Evolutionary conservation across 2,797 vertebrate species (phyloP).

Genomic region (Microctenopoma steveboyesi): DNA sequence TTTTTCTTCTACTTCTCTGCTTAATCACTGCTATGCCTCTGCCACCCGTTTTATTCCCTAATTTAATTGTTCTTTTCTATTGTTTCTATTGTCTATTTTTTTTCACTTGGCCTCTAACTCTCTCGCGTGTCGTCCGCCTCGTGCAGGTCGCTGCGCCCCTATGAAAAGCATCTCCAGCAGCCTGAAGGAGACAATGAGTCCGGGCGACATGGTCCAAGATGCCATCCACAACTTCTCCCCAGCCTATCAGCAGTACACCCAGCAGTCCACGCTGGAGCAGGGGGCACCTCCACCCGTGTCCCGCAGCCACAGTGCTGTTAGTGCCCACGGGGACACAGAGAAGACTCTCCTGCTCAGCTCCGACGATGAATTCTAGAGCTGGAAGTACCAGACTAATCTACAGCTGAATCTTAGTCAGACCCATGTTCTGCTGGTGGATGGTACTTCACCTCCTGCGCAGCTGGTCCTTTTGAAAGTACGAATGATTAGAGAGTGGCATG

Average conservation of each 20-base stretch:
- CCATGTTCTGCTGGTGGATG: neutral
- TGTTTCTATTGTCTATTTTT: neutral
- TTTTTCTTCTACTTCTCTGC: neutral
- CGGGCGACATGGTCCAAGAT: constrained; percentile 97
- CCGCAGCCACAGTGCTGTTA: constrained; percentile 80
- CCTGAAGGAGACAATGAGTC: constrained; percentile 98
- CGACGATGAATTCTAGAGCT: constrained; percentile 91
- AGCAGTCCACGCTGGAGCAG: constrained; percentile 94
- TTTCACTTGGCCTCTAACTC: neutral
- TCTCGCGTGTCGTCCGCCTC: neutral
- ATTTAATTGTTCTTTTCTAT: neutral
- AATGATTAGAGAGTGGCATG: constrained; percentile 6
- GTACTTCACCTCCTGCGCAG: neutral
- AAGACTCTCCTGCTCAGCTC: constrained; percentile 98
- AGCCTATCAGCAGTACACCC: constrained; percentile 99
- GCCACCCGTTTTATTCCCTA: too few species aligned
- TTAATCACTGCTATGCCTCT: neutral
- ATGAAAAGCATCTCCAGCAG: constrained; percentile 99
- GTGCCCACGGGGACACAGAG: constrained; percentile 87
- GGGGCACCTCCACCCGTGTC: constrained; percentile 79
- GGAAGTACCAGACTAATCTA: neutral
- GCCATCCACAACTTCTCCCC: constrained; percentile 99
- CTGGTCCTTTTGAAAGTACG: neutral
- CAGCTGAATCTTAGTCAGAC: constrained; percentile 19
- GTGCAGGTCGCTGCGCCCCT: constrained; percentile 92